Evolutionary conservation across 2,113 vertebrate genomes (phyloP).

Genomic region (Tretioscincus oriximinensis): DNA sequence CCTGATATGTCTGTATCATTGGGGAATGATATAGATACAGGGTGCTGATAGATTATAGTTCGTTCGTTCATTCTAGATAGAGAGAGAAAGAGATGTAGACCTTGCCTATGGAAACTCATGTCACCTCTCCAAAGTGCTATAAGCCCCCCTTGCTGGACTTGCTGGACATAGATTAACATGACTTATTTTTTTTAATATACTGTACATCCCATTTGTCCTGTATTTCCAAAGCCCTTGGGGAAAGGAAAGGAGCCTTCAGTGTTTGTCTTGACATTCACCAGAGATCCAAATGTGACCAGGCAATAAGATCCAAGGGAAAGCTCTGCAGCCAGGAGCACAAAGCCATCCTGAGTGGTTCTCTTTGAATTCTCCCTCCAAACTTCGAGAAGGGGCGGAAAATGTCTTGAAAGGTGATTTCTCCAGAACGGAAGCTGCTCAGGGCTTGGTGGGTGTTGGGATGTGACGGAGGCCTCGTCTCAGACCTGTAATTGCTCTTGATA

Average conservation of each 20-base stretch:
- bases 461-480: background rate
- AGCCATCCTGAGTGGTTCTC: background rate
- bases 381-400: background rate
- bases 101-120: background rate
- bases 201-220: background rate
- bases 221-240: background rate
- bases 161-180: too few species aligned
- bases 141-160: too few species aligned
- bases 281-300: background rate
- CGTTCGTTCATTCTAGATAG: too few species aligned
- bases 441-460: background rate
- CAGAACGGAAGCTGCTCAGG: background rate
- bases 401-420: background rate
- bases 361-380: background rate
- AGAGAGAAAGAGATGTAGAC: background rate
- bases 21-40: too few species aligned
- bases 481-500: background rate
- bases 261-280: too few species aligned
- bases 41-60: too few species aligned
- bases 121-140: background rate
- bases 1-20: too few species aligned
- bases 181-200: background rate
- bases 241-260: background rate
- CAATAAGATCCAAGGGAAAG: background rate
- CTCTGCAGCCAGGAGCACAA: background rate